A percentile compares a stretch with the other conserved stretches of the same genome.
phyloP scores from a whole-genome alignment of 1,140 invertebrate species.

The Diprion similis region DNA sequence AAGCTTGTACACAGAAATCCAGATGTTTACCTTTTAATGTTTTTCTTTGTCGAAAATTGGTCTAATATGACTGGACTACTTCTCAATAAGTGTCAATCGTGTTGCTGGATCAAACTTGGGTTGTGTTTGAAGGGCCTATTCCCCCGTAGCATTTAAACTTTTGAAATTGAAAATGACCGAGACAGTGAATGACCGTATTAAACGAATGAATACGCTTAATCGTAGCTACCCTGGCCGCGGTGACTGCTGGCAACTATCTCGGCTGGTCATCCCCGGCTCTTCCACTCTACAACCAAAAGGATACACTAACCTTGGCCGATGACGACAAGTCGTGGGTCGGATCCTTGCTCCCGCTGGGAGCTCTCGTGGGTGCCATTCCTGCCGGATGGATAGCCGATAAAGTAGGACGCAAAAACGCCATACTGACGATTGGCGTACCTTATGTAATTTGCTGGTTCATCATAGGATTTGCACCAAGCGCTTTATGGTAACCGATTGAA shows the following conservation, averaged over 20 bases:
- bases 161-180: slow-evolving; percentile 8
- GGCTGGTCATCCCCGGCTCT: slow-evolving; percentile 66
- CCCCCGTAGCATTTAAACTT: slow-evolving; percentile 26
- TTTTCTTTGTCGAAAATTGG: too few species aligned
- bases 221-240: slow-evolving; percentile 64
- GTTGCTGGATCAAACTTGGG: too few species aligned
- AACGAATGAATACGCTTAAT: slow-evolving; percentile 21
- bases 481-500: slow-evolving; percentile 26
- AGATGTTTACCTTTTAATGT: too few species aligned
- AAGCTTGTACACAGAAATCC: too few species aligned
- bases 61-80: slow-evolving; percentile 60
- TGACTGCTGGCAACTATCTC: slow-evolving; percentile 63
- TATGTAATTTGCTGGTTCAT: slow-evolving; percentile 69
- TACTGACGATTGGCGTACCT: slow-evolving; percentile 65
- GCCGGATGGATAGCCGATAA: slow-evolving; percentile 68
- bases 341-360: slow-evolving; percentile 64
- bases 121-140: slow-evolving; percentile 28
- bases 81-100: too few species aligned
- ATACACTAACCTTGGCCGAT: slow-evolving; percentile 23
- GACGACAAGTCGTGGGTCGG: slow-evolving; percentile 64
- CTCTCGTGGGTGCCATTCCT: slow-evolving; percentile 63
- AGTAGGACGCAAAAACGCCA: slow-evolving; percentile 70
- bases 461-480: slow-evolving; percentile 56
- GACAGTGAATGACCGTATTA: slow-evolving; percentile 14
- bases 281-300: slow-evolving; percentile 44